Evolutionary conservation across 2,797 vertebrate genomes (phyloP).

Genomic region (Phyllotis vaccarum): DNA sequence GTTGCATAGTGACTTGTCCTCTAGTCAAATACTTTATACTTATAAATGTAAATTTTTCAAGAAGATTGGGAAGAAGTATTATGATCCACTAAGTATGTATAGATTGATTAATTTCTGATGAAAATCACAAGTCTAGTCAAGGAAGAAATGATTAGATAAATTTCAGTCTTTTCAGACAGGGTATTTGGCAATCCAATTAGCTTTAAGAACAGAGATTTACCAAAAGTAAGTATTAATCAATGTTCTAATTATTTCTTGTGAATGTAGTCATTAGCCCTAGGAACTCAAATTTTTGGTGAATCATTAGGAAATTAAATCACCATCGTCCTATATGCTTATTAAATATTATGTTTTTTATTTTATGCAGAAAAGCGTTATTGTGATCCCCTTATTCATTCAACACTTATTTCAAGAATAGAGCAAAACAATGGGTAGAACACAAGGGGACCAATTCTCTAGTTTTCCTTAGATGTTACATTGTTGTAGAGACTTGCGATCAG

Average conservation of each 20-base stretch:
- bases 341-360: neutral
- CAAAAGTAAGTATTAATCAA: slow-evolving; percentile 62
- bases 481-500: neutral
- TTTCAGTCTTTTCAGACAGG: slow-evolving; percentile 68
- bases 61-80: slow-evolving; percentile 7
- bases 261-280: slow-evolving; percentile 34
- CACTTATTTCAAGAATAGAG: neutral
- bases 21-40: slow-evolving; percentile 34
- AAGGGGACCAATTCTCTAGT: neutral
- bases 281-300: slow-evolving; percentile 45
- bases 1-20: slow-evolving; percentile 9
- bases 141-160: slow-evolving; percentile 63
- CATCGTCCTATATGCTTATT: neutral
- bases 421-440: neutral
- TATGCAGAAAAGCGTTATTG: neutral
- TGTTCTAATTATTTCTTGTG: slow-evolving; percentile 45
- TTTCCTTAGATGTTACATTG: neutral
- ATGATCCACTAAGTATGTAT: slow-evolving; percentile 65
- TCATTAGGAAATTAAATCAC: slow-evolving; percentile 47
- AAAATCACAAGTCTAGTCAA: slow-evolving; percentile 60
- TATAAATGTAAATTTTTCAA: slow-evolving; percentile 69
- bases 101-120: slow-evolving; percentile 38
- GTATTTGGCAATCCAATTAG: slow-evolving; percentile 55
- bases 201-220: slow-evolving; percentile 69
- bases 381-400: neutral